phyloP scores from a whole-genome alignment of 2,797 vertebrate genomes.

The Coregonus sp. region DNA sequence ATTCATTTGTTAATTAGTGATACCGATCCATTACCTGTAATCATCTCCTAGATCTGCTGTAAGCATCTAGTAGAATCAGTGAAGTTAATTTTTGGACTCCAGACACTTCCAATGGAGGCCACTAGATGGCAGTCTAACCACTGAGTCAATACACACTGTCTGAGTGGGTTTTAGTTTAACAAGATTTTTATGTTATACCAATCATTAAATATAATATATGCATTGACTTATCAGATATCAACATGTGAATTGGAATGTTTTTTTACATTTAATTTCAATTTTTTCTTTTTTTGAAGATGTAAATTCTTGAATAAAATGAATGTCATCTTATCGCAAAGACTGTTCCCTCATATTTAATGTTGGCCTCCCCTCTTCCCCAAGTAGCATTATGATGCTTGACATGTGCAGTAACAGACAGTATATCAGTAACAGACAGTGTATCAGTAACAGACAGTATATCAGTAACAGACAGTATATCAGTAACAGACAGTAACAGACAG shows the following conservation, averaged over 20 bases:
- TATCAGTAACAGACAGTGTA: not conserved
- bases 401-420: not conserved
- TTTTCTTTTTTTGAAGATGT: not conserved
- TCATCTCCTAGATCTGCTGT: no score
- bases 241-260: not conserved
- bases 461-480: not conserved
- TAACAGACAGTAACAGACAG: not conserved
- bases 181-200: not conserved
- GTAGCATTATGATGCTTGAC: not conserved
- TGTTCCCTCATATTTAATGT: not conserved
- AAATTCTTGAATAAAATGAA: not conserved
- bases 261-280: not conserved
- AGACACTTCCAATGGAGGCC: not conserved
- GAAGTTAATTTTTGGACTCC: no score
- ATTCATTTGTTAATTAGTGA: no score
- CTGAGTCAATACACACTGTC: not conserved
- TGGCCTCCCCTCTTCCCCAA: not conserved
- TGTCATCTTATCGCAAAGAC: not conserved
- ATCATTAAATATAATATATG: not conserved
- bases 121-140: constrained; percentile 8
- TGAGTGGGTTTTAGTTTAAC: not conserved
- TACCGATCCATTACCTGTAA: no score
- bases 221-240: not conserved
- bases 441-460: no score
- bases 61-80: no score